phyloP scores from a whole-genome alignment of 2,113 vertebrate genomes.

The Sminthopsis crassicaudata region DNA sequence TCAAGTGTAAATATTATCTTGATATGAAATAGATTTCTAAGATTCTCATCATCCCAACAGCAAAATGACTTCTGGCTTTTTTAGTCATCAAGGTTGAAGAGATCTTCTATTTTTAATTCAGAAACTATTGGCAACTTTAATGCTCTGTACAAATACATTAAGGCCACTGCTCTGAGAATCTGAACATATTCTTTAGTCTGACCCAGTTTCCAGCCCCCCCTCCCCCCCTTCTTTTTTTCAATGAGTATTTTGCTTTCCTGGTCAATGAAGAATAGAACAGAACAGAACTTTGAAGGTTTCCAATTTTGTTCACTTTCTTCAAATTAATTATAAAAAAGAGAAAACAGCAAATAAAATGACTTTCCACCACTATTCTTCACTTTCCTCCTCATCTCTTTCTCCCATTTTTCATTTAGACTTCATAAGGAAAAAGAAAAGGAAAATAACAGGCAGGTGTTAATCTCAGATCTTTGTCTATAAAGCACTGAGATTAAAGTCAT shows the following conservation, averaged over 20 bases:
- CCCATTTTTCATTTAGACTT: neutral
- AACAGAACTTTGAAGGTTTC: neutral
- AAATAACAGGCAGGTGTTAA: neutral
- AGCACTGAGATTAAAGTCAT: neutral
- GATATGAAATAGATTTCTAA: constrained; percentile 58
- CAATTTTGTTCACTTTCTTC: neutral
- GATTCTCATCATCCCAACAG: constrained; percentile 57
- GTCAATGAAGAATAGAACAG: neutral
- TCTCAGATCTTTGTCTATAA: neutral
- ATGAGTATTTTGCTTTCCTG: neutral
- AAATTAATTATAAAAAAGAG: neutral
- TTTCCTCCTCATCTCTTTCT: neutral
- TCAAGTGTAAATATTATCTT: constrained; percentile 75
- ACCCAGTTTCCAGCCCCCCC: neutral
- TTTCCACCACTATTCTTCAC: neutral
- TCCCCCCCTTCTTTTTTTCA: neutral
- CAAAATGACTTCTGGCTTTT: neutral
- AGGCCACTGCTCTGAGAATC: neutral
- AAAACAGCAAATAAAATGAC: neutral
- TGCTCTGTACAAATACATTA: constrained; percentile 56
- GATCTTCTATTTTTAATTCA: constrained; percentile 66
- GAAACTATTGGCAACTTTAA: constrained; percentile 34
- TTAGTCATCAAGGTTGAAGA: constrained; percentile 43
- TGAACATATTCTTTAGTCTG: neutral
- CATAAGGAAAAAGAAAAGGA: neutral